These are phyloP conservation scores for Diceros bicornis DNA, from an alignment of 2,797 vertebrate genomes.

Conservation along the genomic window DNA sequence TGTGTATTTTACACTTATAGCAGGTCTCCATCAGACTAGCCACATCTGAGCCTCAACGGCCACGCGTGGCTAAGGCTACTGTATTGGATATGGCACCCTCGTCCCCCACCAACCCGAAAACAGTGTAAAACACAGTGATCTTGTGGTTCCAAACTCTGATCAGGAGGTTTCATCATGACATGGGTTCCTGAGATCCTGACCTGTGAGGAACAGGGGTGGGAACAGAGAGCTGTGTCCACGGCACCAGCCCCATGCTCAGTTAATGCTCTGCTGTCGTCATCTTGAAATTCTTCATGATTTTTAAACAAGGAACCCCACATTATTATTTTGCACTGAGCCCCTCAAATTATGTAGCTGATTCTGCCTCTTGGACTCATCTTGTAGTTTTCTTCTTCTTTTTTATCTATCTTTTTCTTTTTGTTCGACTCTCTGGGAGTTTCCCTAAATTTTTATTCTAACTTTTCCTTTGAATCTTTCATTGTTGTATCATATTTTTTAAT, in stretches of 20 bases:
- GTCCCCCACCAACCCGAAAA: neutral
- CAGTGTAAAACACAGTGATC: neutral
- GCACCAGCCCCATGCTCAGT: rapidly evolving
- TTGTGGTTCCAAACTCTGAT: neutral
- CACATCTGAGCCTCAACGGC: neutral
- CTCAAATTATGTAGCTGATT: neutral
- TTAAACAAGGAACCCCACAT: neutral
- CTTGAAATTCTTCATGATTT: neutral
- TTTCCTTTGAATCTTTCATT: neutral
- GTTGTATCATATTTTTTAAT: neutral
- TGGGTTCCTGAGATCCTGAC: neutral
- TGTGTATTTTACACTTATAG: neutral
- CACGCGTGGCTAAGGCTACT: rapidly evolving
- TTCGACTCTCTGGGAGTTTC: neutral
- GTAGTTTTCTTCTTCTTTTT: neutral
- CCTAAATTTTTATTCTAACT: neutral
- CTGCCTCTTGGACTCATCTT: neutral
- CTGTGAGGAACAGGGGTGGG: neutral
- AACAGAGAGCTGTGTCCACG: no score
- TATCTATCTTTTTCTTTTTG: neutral
- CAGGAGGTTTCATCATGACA: neutral
- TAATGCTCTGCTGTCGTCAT: neutral
- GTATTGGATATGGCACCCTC: rapidly evolving
- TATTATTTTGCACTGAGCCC: neutral
- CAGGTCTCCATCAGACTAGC: neutral